Conservation (phyloP, 2,888 invertebrate genomes). For the Sinelater perroti region DNA sequence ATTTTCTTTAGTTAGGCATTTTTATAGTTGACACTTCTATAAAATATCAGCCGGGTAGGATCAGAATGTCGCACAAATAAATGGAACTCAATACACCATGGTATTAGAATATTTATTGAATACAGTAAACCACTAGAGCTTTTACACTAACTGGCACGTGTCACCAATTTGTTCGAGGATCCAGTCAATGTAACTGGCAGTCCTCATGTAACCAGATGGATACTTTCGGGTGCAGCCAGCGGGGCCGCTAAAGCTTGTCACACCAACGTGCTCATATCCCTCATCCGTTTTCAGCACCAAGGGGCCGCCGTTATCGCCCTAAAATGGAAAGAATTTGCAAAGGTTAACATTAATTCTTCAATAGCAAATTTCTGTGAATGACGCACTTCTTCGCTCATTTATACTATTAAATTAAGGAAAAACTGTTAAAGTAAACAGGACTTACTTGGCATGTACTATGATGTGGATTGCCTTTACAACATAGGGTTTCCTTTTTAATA, state of each 20-base stretch:
- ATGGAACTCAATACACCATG: no score
- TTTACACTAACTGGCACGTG: background rate
- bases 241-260: conserved; percentile 48
- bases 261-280: conserved; percentile 45
- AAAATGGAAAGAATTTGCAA: no score
- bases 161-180: conserved; percentile 1
- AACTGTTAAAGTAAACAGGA: no score
- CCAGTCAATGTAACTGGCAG: conserved; percentile 29
- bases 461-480: conserved; percentile 43
- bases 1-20: no score
- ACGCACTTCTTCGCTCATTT: no score
- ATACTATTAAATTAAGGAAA: no score
- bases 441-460: conserved; percentile 52
- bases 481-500: conserved; percentile 45
- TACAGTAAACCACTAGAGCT: no score
- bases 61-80: no score
- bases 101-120: no score
- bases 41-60: no score
- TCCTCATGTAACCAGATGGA: conserved; percentile 50
- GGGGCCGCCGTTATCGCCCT: conserved; percentile 55
- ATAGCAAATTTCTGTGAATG: background rate
- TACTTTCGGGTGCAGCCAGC: conserved; percentile 49
- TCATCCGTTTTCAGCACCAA: conserved; percentile 38
- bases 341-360: background rate
- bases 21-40: no score